phyloP scores from a whole-genome alignment of 2,797 vertebrate species.

The Alosa sapidissima region DNA sequence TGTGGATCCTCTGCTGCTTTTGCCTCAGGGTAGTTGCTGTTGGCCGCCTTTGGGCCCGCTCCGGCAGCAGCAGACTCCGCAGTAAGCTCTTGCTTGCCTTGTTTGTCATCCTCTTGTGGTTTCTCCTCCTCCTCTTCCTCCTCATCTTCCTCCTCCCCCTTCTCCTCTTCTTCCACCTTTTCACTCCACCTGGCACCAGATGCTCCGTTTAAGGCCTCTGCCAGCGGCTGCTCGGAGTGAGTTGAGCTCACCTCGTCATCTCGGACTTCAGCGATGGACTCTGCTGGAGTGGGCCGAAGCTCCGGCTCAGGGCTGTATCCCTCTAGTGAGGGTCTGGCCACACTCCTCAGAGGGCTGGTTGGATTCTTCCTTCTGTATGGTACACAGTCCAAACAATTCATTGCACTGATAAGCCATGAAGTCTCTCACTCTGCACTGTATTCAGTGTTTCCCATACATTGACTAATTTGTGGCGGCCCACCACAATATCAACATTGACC shows the following conservation, averaged over 20 bases:
- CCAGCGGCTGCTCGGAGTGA: slow-evolving; percentile 40
- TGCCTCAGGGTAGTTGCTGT: slow-evolving; percentile 57
- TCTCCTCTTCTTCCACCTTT: slow-evolving; percentile 17
- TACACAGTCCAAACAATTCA: not conserved
- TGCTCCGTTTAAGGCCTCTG: slow-evolving; percentile 31
- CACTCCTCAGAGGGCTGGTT: not conserved
- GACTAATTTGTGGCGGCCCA: no score
- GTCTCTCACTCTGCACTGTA: not conserved
- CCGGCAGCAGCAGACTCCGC: slow-evolving; percentile 35
- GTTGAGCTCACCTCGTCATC: slow-evolving; percentile 50
- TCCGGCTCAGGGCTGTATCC: slow-evolving; percentile 50
- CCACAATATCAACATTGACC: no score
- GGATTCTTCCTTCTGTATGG: not conserved
- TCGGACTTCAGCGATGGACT: slow-evolving; percentile 10
- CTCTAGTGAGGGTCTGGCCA: not conserved
- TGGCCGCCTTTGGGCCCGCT: slow-evolving; percentile 50
- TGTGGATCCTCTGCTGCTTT: slow-evolving; percentile 22
- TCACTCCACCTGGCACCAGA: not conserved
- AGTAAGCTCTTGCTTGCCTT: slow-evolving; percentile 43
- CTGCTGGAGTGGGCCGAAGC: slow-evolving; percentile 42
- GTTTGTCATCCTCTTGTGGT: slow-evolving; percentile 36
- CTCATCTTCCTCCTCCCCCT: not conserved
- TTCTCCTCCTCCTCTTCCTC: slow-evolving; percentile 8
- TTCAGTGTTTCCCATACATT: no score
- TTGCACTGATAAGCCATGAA: not conserved